phyloP scores from a whole-genome alignment of 2,797 vertebrate genomes.

The Anguilla pacifica region DNA sequence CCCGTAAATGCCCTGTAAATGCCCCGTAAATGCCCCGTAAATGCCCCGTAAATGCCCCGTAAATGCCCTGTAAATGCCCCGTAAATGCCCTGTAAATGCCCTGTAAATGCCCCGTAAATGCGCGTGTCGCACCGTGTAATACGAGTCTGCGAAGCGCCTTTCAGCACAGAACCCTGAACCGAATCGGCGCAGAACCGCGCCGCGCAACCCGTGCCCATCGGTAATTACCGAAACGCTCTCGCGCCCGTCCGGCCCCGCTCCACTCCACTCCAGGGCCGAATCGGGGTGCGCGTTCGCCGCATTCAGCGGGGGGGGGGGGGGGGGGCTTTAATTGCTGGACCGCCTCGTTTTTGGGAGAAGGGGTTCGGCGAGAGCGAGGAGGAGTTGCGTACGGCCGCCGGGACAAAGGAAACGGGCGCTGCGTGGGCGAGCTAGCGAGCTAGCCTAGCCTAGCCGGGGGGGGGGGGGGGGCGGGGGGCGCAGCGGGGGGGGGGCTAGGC shows the following conservation, averaged over 20 bases:
- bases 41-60: too few species aligned
- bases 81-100: too few species aligned
- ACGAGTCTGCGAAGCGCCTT: conserved; percentile 20
- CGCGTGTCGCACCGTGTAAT: conserved; percentile 13
- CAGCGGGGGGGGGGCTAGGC: neutral
- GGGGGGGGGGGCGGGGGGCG: too few species aligned
- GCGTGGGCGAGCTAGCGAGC: conserved; percentile 3
- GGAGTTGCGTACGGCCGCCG: conserved; percentile 42
- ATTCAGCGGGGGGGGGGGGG: conserved; percentile 17
- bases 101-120: conserved; percentile 25
- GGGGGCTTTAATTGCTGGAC: conserved; percentile 47
- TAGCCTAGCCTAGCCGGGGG: conserved; percentile 30
- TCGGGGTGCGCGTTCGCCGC: conserved; percentile 31
- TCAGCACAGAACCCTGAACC: neutral
- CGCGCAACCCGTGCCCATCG: neutral
- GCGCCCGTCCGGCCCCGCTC: conserved; percentile 1
- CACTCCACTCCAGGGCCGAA: conserved; percentile 19
- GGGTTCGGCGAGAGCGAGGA: conserved; percentile 26
- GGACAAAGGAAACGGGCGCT: conserved; percentile 53
- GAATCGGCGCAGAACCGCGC: conserved; percentile 8
- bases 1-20: too few species aligned
- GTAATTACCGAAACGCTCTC: conserved; percentile 35
- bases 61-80: too few species aligned
- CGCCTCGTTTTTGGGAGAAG: conserved; percentile 23
- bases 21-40: too few species aligned